A percentile compares a stretch with the other conserved stretches of the same genome.
phyloP scores from a whole-genome alignment of 2,113 vertebrate species.

The Microtus pennsylvanicus region DNA sequence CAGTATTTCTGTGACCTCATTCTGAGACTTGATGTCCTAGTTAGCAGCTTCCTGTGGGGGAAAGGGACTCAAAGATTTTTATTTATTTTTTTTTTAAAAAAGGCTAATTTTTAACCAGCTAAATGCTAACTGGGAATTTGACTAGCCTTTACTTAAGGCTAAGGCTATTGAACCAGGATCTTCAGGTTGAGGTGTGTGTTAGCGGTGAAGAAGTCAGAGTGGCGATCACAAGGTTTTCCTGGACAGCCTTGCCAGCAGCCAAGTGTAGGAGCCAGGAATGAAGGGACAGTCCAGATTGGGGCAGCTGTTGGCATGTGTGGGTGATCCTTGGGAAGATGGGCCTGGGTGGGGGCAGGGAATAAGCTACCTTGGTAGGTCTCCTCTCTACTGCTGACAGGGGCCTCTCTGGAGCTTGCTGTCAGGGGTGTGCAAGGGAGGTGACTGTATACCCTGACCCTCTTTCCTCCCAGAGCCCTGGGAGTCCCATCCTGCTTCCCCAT shows the following conservation, averaged over 20 bases:
- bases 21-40: constrained; percentile 65
- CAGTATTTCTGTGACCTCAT: constrained; percentile 51
- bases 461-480: background rate
- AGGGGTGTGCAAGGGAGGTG: background rate
- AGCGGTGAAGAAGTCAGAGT: background rate
- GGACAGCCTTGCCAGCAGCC: constrained; percentile 66
- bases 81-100: background rate
- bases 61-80: background rate
- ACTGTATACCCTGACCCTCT: background rate
- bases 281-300: background rate
- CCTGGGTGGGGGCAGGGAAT: background rate
- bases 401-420: background rate
- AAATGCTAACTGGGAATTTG: constrained; percentile 47
- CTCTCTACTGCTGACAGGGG: background rate
- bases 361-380: background rate
- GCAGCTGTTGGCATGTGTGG: background rate
- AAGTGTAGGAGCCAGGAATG: background rate
- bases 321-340: constrained; percentile 49
- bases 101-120: constrained; percentile 34
- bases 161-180: constrained; percentile 57
- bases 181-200: constrained; percentile 38
- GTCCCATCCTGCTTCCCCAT: background rate
- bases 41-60: constrained; percentile 60
- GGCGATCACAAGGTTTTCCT: constrained; percentile 67
- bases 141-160: background rate